phyloP scores from a whole-genome alignment of 2,113 vertebrate genomes.

The Anolis sagrei region DNA sequence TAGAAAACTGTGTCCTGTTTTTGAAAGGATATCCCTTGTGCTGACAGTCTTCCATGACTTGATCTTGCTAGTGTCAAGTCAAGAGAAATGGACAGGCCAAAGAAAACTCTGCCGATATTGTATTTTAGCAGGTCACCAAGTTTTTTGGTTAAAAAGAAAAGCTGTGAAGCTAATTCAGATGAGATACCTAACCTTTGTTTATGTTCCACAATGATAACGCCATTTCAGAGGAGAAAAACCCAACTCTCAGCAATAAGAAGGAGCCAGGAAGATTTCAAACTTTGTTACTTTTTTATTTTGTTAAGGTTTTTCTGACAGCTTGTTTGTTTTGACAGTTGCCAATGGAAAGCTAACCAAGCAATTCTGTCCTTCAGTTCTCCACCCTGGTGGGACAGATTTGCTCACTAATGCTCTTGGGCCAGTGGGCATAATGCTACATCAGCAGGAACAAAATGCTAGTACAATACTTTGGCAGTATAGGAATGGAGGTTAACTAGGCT shows the following conservation, averaged over 20 bases:
- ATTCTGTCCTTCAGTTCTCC: not conserved
- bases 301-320: constrained; percentile 41
- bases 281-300: constrained; percentile 25
- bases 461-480: too few species aligned
- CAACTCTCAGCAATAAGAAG: constrained; percentile 53
- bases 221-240: constrained; percentile 31
- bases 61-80: constrained; percentile 70
- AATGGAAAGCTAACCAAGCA: constrained; percentile 47
- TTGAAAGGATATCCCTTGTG: constrained; percentile 84
- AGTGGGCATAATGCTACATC: not conserved
- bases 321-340: constrained; percentile 64
- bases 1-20: constrained; percentile 74
- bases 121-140: constrained; percentile 72
- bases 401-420: not conserved
- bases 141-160: constrained; percentile 68
- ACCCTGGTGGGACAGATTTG: not conserved
- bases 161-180: constrained; percentile 70
- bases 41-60: constrained; percentile 75
- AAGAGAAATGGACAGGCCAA: constrained; percentile 74
- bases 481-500: too few species aligned
- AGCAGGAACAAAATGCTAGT: not conserved
- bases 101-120: constrained; percentile 75
- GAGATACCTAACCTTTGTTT: constrained; percentile 77
- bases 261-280: constrained; percentile 72
- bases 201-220: constrained; percentile 70